Evolutionary conservation across 2,888 invertebrate genomes (phyloP).

Genomic region (Hemicrepidius hirtus): DNA sequence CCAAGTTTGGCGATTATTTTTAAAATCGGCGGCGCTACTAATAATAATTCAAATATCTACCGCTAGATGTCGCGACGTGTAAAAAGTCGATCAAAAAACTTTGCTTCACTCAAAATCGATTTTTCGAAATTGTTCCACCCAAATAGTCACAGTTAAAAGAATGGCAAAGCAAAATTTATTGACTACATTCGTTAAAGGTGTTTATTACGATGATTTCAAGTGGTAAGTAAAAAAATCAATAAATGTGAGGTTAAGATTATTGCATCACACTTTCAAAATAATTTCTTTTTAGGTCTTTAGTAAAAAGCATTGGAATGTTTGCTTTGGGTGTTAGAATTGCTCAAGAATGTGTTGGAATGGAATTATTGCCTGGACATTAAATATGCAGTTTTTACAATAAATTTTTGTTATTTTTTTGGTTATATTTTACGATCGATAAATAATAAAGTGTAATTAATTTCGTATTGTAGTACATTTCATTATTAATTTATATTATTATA

Average conservation of each 20-base stretch:
- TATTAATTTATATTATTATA: no score
- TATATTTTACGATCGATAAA: constrained; percentile 45
- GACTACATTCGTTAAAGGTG: constrained; percentile 76
- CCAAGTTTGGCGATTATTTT: no score
- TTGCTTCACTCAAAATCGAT: neutral
- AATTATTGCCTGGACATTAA: constrained; percentile 69
- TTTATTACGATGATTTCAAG: constrained; percentile 86
- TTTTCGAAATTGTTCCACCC: constrained; percentile 11
- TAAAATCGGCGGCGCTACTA: no score
- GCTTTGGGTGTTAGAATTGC: constrained; percentile 85
- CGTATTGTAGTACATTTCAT: constrained; percentile 10
- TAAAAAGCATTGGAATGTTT: constrained; percentile 88
- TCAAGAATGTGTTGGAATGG: constrained; percentile 84
- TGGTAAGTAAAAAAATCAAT: constrained; percentile 75
- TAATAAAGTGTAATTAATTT: neutral
- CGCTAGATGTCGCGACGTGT: no score
- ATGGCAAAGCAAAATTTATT: constrained; percentile 78
- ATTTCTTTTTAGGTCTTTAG: constrained; percentile 80
- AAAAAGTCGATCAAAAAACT: no score
- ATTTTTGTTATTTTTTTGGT: neutral
- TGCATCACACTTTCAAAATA: constrained; percentile 14
- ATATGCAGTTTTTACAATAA: neutral
- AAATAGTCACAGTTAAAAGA: constrained; percentile 62
- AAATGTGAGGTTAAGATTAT: constrained; percentile 44
- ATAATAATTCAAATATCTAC: neutral